phyloP scores from a whole-genome alignment of 2,113 vertebrate genomes.

The Eublepharis macularius region DNA sequence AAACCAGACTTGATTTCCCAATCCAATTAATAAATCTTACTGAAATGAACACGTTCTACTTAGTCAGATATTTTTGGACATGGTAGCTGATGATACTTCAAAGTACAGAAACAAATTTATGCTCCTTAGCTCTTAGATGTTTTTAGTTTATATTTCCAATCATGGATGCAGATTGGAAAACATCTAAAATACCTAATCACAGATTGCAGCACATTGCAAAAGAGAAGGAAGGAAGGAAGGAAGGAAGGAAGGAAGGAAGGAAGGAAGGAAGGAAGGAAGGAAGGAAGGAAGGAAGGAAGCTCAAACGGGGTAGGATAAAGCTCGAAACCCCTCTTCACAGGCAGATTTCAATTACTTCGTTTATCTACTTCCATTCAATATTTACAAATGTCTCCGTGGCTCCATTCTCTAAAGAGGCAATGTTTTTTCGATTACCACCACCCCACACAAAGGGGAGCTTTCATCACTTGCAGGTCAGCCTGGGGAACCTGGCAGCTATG shows the following conservation, averaged over 20 bases:
- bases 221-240: no score
- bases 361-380: not conserved
- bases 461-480: not conserved
- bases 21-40: not conserved
- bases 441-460: not conserved
- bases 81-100: not conserved
- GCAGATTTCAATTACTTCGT: not conserved
- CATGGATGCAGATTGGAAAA: not conserved
- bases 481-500: not conserved
- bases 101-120: not conserved
- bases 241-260: not conserved
- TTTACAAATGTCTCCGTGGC: not conserved
- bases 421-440: not conserved
- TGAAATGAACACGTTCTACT: not conserved
- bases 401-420: not conserved
- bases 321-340: not conserved
- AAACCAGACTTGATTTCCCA: not conserved
- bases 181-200: no score
- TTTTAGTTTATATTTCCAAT: not conserved
- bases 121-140: not conserved
- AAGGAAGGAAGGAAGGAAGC: not conserved
- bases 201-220: not conserved
- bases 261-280: not conserved
- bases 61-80: not conserved
- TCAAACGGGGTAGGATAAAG: not conserved